Evolutionary conservation across 2,888 invertebrate species (phyloP).

Genomic region (Aphidoletes aphidimyza): DNA sequence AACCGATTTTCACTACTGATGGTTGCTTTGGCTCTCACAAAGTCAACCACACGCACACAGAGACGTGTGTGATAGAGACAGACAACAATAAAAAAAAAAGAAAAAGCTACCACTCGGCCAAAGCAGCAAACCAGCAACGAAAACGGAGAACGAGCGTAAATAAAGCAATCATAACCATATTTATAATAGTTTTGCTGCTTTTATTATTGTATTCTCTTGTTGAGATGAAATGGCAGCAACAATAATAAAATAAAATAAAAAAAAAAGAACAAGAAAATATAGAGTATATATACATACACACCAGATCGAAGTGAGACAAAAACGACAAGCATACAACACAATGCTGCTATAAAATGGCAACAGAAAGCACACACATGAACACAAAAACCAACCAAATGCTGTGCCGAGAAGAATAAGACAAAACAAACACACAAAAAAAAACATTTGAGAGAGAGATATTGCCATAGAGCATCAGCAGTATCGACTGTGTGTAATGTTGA

Average conservation of each 20-base stretch:
- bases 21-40: too few species aligned
- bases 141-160: not conserved
- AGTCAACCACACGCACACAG: too few species aligned
- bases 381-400: too few species aligned
- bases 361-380: too few species aligned
- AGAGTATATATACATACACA: not conserved
- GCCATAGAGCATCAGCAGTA: not conserved
- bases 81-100: not conserved
- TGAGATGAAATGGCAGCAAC: conserved; percentile 26
- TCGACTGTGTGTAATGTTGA: not conserved
- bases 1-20: too few species aligned
- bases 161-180: conserved; percentile 48
- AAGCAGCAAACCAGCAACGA: not conserved
- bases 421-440: too few species aligned
- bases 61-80: not conserved
- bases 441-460: not conserved
- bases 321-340: not conserved
- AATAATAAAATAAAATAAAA: not conserved
- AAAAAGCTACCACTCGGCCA: not conserved
- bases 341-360: too few species aligned
- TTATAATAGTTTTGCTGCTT: conserved; percentile 48
- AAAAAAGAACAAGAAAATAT: not conserved
- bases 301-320: not conserved
- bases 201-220: conserved; percentile 4
- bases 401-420: too few species aligned